phyloP scores from a whole-genome alignment of 1,140 invertebrate species.

The Drosophila simulans region DNA sequence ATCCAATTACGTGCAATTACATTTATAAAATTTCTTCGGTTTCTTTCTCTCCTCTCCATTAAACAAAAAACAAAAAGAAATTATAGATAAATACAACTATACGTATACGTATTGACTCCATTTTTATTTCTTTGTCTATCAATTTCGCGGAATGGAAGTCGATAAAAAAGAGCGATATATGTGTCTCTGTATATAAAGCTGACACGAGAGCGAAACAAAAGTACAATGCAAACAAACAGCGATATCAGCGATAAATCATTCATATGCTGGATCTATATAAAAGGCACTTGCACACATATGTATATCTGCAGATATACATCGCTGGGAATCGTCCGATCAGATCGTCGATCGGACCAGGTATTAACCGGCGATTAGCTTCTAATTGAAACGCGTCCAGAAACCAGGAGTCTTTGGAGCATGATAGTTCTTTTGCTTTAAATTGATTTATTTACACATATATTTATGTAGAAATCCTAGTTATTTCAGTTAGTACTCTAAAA shows the following conservation, averaged over 20 bases:
- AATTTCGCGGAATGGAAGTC: conserved; percentile 42
- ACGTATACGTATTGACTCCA: conserved; percentile 16
- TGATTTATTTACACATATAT: no score
- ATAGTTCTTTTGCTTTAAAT: no score
- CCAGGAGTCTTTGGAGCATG: no score
- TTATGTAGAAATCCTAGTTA: no score
- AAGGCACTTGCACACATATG: background rate
- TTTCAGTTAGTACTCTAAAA: no score
- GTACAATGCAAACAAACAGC: conserved; percentile 49
- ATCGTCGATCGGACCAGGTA: conserved; percentile 12
- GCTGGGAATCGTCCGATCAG: conserved; percentile 10
- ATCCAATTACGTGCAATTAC: conserved; percentile 56
- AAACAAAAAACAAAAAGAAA: conserved; percentile 31
- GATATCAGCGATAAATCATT: conserved; percentile 55
- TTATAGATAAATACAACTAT: conserved; percentile 24
- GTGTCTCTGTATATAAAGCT: conserved; percentile 16
- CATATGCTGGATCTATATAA: conserved; percentile 26
- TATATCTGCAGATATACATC: background rate
- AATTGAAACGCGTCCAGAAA: no score
- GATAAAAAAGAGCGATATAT: conserved; percentile 46
- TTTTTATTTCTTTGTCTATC: conserved; percentile 52
- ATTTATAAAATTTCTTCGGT: conserved; percentile 33
- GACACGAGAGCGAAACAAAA: conserved; percentile 39
- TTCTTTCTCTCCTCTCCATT: conserved; percentile 12
- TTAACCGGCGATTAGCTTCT: background rate